Evolutionary conservation across 1,140 invertebrate genomes (phyloP), one percentile per base, ranked within the genome.

Genomic region (Tetramorium parvispinum): DNA sequence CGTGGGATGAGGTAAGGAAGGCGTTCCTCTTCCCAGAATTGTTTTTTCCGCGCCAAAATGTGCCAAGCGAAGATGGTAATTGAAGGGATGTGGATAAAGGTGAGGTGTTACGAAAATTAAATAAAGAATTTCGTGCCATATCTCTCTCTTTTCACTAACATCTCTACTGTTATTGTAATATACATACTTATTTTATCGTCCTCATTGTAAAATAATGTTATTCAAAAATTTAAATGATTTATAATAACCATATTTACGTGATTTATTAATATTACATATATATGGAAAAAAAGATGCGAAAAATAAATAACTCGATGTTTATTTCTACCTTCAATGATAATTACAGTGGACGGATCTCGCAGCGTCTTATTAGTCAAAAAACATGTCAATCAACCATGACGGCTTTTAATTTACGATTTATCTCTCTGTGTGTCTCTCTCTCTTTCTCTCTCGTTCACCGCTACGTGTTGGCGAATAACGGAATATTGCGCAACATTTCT

Each of bases 1-100:
- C 53, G n/a, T 40, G 46, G 16, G 65, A 71, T 68, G 77, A 71
- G 63, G 32, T 85, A 87, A 87, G 27, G 63, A 63, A 68, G 71
- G 8, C 18, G 32, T 46, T 49, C 11, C 71, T 85, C 11, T 78
- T 85, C 76, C 7, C 70, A 73, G 40, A 18, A 70, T 73, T 78
- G 68, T 87, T 83, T 61, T 51, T 51, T 4, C 73, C 18, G 66
- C 57, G 55, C 27, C 63, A 49, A 59, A 66, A 68, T 32, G 85
- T 37, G 65, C 55, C 85, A 27, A 55, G 43, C 40, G 51, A 57
- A 61, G 21, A 13, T 55, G 51, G 16, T 82, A 59, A 82, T 82
- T 63, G 27, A 77, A 61, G 53, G 11, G 16, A 53, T 10, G 21
- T 46, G 21, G 24, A 53, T 51, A 27, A 32, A 24, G 51, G 21